phyloP scores from a whole-genome alignment of 2,888 invertebrate species.

The Smittia sp. region DNA sequence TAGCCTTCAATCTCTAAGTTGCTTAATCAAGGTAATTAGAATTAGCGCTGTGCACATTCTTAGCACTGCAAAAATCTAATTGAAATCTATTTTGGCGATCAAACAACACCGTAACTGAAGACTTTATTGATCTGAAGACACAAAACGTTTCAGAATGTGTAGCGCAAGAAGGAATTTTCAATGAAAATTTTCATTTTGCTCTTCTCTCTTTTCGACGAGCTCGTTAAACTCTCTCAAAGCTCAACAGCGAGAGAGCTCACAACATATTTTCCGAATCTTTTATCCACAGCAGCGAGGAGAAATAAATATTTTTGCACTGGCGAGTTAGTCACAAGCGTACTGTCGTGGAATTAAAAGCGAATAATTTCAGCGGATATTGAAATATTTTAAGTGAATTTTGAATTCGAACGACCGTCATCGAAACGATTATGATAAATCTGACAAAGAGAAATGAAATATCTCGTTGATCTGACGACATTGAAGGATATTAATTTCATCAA shows the following conservation, averaged over 20 bases:
- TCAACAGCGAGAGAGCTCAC: background rate
- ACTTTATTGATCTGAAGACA: too few relatives aligned
- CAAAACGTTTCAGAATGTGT: too few relatives aligned
- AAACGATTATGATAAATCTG: background rate
- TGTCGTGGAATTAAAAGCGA: constrained; percentile 20
- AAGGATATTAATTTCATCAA: too few relatives aligned
- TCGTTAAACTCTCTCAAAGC: background rate
- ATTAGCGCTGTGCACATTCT: too few relatives aligned
- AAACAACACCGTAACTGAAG: too few relatives aligned
- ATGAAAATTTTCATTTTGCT: background rate
- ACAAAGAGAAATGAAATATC: too few relatives aligned
- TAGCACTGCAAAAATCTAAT: too few relatives aligned
- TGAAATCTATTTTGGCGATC: too few relatives aligned
- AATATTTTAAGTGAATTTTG: background rate
- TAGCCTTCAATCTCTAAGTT: too few relatives aligned
- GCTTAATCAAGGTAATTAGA: too few relatives aligned
- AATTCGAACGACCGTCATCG: constrained; percentile 9
- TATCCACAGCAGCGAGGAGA: background rate
- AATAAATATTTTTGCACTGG: background rate
- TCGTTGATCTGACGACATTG: too few relatives aligned
- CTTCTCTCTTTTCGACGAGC: background rate
- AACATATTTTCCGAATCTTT: background rate
- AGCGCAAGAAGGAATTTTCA: background rate
- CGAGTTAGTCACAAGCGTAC: background rate
- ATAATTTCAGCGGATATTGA: background rate